Percentiles rank a stretch among this genome's conserved stretches.
phyloP scores from a whole-genome alignment of 53 echinoderm and acorn worm genomes.

The Echinometra lucunter region DNA sequence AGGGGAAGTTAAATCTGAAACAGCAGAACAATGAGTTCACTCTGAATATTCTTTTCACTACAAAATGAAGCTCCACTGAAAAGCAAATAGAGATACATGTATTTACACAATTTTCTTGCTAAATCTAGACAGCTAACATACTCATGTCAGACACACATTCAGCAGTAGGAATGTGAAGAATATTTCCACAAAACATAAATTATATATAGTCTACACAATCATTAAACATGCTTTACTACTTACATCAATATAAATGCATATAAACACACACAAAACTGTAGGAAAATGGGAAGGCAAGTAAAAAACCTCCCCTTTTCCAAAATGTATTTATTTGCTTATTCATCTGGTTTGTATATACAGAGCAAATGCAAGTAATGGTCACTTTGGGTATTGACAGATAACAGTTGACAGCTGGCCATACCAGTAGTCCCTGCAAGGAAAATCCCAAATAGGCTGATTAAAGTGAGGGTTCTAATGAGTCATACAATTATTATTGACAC shows the following conservation, averaged over 20 bases:
- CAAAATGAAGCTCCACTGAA: neutral
- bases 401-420: too few relatives aligned
- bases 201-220: neutral
- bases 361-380: too few relatives aligned
- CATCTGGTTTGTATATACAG: too few relatives aligned
- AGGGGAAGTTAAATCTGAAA: neutral
- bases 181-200: neutral
- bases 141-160: neutral
- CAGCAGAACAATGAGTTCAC: neutral
- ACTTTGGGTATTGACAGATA: too few relatives aligned
- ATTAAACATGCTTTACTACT: neutral
- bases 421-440: too few relatives aligned
- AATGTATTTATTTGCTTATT: too few relatives aligned
- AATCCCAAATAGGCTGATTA: too few relatives aligned
- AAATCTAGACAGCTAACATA: neutral
- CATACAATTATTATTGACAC: too few relatives aligned
- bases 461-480: too few relatives aligned
- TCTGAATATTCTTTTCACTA: neutral
- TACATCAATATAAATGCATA: neutral
- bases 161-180: neutral
- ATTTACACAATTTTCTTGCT: neutral
- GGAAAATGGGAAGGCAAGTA: neutral
- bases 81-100: too few relatives aligned
- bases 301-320: too few relatives aligned
- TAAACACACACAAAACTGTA: neutral